phyloP scores from a whole-genome alignment of 1,140 invertebrate genomes.

The Meteorus sp. region DNA sequence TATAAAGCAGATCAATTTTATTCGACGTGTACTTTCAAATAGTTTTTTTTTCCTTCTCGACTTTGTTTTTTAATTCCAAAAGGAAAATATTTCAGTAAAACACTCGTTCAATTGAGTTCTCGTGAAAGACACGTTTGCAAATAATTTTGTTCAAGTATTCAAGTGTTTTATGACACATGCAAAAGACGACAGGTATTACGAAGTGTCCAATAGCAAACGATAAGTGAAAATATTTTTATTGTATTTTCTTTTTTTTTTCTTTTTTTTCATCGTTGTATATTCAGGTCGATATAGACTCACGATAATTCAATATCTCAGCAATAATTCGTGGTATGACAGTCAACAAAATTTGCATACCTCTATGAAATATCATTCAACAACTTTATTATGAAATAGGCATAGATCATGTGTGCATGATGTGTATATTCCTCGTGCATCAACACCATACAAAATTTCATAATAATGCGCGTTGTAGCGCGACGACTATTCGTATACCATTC shows the following conservation, averaged over 20 bases:
- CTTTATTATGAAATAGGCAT: background rate
- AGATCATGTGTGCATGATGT: background rate
- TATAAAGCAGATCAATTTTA: conserved; percentile 10
- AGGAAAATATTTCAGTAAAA: background rate
- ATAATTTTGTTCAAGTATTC: too few species aligned
- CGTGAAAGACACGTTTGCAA: too few species aligned
- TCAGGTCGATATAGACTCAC: too few species aligned
- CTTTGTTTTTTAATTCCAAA: too few species aligned
- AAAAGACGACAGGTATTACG: background rate
- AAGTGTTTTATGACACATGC: too few species aligned
- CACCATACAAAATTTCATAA: conserved; percentile 2
- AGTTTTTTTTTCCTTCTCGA: background rate
- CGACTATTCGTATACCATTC: too few species aligned
- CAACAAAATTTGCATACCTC: too few species aligned
- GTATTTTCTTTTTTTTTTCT: too few species aligned
- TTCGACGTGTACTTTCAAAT: background rate
- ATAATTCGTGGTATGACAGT: background rate
- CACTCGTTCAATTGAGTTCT: too few species aligned
- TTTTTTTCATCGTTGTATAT: too few species aligned
- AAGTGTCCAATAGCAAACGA: background rate
- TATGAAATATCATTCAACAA: background rate
- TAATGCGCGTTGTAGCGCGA: background rate
- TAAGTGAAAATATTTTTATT: background rate
- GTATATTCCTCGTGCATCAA: background rate
- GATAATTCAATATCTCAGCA: too few species aligned